A percentile compares a stretch with the other conserved stretches of the same genome.
Conservation (phyloP, 2,888 invertebrate genomes). For the Drosophila infuscata region DNA sequence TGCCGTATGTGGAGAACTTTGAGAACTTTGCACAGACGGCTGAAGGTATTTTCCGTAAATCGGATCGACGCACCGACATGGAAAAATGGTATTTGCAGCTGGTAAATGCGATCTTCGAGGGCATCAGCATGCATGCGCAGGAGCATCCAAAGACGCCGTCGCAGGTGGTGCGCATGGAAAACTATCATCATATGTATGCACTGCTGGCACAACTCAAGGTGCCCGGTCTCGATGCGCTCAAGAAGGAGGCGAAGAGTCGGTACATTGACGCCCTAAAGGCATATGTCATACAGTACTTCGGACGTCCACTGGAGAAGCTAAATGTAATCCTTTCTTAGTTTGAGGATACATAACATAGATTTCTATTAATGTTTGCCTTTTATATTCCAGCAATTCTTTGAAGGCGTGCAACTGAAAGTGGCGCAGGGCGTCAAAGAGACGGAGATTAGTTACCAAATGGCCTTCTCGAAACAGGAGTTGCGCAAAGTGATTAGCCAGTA, state of each 20-base stretch:
- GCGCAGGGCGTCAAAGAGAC: constrained; percentile 97
- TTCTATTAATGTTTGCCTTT: neutral
- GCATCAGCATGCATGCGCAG: constrained; percentile 90
- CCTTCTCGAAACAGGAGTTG: constrained; percentile 98
- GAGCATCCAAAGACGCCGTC: constrained; percentile 97
- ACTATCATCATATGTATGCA: constrained; percentile 97
- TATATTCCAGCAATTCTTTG: constrained; percentile 93
- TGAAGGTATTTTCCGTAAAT: constrained; percentile 94
- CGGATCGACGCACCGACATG: constrained; percentile 94
- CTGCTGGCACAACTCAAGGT: constrained; percentile 95
- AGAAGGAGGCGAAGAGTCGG: constrained; percentile 95
- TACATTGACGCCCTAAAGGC: constrained; percentile 95
- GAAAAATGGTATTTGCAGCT: constrained; percentile 95
- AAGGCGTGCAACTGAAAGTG: constrained; percentile 97
- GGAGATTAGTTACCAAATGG: constrained; percentile 98
- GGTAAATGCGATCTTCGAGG: constrained; percentile 93
- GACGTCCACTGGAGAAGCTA: constrained; percentile 95
- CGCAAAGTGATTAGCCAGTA: constrained; percentile 97
- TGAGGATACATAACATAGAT: neutral
- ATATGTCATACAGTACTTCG: constrained; percentile 98
- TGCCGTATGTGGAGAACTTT: constrained; percentile 95
- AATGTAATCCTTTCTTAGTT: constrained; percentile 88
- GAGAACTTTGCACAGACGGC: constrained; percentile 95
- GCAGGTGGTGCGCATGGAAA: constrained; percentile 97
- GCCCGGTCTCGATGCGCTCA: constrained; percentile 92